Base-by-base conservation (phyloP, 2,797 vertebrate species). In the Ptychobarbus kaznakovi region DNA sequence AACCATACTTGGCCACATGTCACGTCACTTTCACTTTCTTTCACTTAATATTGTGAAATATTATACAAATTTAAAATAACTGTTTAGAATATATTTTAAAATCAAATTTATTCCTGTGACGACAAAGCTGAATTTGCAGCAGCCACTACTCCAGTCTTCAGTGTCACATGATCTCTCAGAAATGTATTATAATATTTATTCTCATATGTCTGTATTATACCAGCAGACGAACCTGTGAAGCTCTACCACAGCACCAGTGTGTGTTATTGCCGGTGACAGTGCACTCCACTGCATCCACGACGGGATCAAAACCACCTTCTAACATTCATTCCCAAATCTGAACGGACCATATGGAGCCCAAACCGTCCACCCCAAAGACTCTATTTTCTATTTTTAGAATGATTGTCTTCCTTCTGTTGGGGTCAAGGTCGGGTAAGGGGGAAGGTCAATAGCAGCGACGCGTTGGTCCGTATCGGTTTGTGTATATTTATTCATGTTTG, bases 381-480 rank as follows among this genome's bases (percentile, higher is more conserved):
- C 28, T n/a, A n/a, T n/a, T 88, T 86, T 85, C 89, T 89, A 91
- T 91, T 92, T 93, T 91, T 91, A 89, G 83, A 61, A 66, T 25
- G 89, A 91, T 93, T 91, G 89, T 86, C 88, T 86, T 89, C 93
- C 93, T 92, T 94, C 93, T 95, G 94, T 90, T 79, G 15, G 91
- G 93, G 93, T 94, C 94, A 94, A 94, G 94, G 95, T 95, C 94
- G 89, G 91, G 92, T 94, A 92, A 93, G 93, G 94, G 92, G 88
- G 91, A 88, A 92, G 94, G 93, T 94, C 90, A 69, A 86, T 90
- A 93, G 94, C 92, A 92, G 93, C 92, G 90, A 87, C 51, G 87
- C 88, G 86, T 83, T 87, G 69, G 86, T 88, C 87, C 83, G 79
- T 84, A 90, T 89, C 86, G 89, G 90, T 75, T 82, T 85, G 65